Conservation (phyloP, 1,140 invertebrate genomes). For the Drosophila elegans region DNA sequence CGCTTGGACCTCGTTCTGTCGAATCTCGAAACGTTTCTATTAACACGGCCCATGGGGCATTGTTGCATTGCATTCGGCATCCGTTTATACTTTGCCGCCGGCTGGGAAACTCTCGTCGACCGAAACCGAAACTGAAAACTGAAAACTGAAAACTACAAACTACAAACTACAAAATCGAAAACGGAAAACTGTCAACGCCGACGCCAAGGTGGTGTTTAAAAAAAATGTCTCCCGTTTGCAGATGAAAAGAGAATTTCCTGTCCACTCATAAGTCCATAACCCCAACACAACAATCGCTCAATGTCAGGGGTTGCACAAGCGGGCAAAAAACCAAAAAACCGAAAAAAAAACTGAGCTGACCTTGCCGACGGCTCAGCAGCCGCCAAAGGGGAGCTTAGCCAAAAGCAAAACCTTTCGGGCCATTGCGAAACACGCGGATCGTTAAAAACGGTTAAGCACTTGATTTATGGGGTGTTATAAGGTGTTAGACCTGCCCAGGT, state of each 20-base stretch:
- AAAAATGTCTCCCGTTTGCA: conserved; percentile 5
- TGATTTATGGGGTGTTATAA: conserved; percentile 56
- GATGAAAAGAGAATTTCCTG: conserved; percentile 46
- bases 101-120: conserved; percentile 33
- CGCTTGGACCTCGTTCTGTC: conserved; percentile 12
- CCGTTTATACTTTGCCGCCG: conserved; percentile 51
- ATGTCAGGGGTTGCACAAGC: conserved; percentile 46
- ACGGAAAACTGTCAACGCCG: conserved; percentile 38
- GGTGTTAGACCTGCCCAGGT: conserved; percentile 36
- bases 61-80: conserved; percentile 26
- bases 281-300: conserved; percentile 25
- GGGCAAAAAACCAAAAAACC: too few species aligned
- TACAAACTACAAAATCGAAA: conserved; percentile 2
- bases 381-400: conserved; percentile 34
- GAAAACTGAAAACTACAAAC: conserved; percentile 3
- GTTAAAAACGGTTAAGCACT: conserved; percentile 54
- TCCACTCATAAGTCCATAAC: conserved; percentile 3
- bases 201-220: conserved; percentile 6
- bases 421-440: conserved; percentile 22
- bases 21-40: conserved; percentile 67
- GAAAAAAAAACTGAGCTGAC: background rate
- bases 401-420: conserved; percentile 23
- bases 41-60: conserved; percentile 62
- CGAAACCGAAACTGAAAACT: background rate
- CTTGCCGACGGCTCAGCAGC: conserved; percentile 46